Evolutionary conservation across 2,797 vertebrate genomes (phyloP).

Genomic region (Cossypha niveicapilla): DNA sequence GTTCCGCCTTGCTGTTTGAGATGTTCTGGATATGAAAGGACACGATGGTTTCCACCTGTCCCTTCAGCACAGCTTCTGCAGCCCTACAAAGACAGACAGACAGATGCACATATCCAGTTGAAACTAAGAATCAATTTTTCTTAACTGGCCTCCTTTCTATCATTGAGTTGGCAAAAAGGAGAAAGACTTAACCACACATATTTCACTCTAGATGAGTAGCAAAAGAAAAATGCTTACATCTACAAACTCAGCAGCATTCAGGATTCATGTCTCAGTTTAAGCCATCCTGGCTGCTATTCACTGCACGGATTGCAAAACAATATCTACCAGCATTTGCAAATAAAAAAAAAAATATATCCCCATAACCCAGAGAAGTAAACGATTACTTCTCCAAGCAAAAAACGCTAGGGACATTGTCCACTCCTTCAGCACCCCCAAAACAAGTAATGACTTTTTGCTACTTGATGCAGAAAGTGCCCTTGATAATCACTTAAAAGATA

Average conservation of each 20-base stretch:
- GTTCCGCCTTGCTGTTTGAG: constrained; percentile 92
- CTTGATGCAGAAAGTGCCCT: not conserved
- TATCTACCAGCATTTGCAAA: not conserved
- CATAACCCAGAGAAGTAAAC: not conserved
- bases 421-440: not conserved
- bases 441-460: not conserved
- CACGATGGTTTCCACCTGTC: constrained; percentile 95
- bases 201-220: not conserved
- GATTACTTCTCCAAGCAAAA: not conserved
- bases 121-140: not conserved
- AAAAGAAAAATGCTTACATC: not conserved
- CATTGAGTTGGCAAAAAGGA: not conserved
- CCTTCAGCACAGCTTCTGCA: constrained; percentile 95
- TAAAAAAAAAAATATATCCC: not conserved
- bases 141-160: not conserved
- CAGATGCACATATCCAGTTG: not conserved
- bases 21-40: constrained; percentile 98
- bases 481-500: not conserved
- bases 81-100: constrained; percentile 81
- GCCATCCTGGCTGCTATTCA: not conserved
- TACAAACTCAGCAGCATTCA: not conserved
- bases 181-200: not conserved
- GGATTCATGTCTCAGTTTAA: not conserved
- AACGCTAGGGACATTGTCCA: not conserved
- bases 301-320: not conserved